Evolutionary conservation across 2,797 vertebrate species (phyloP).

Genomic region (Myotis pilosus): DNA sequence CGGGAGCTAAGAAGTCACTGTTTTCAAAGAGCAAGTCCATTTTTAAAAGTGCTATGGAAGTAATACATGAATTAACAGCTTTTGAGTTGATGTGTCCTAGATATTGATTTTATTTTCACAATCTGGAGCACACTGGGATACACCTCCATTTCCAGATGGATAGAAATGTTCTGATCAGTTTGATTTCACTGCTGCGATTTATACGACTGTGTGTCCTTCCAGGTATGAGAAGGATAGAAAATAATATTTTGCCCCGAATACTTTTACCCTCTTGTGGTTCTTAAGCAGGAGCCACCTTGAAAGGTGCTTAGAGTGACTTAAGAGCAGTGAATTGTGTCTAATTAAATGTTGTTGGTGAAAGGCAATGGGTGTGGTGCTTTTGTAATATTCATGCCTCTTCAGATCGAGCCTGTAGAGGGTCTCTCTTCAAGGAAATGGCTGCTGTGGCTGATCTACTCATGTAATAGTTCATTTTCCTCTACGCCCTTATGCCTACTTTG

Average conservation of each 20-base stretch:
- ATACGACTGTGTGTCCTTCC: neutral
- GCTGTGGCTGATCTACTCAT: slow-evolving; percentile 1
- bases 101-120: slow-evolving; percentile 15
- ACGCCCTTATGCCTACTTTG: neutral
- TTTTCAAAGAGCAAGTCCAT: neutral
- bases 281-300: neutral
- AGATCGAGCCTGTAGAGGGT: slow-evolving; percentile 31
- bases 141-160: neutral
- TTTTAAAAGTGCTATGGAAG: neutral
- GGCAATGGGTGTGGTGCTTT: slow-evolving; percentile 22
- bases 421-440: slow-evolving; percentile 48
- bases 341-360: slow-evolving; percentile 41
- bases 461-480: slow-evolving; percentile 60
- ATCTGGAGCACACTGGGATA: neutral
- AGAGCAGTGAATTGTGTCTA: slow-evolving; percentile 43
- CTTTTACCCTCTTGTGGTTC: neutral
- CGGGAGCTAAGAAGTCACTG: neutral
- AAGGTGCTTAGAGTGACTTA: neutral
- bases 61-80: neutral
- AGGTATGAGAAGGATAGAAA: neutral
- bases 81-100: too few relatives aligned
- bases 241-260: neutral
- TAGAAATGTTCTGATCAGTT: neutral
- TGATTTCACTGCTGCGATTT: neutral
- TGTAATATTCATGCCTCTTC: slow-evolving; percentile 49